These are phyloP conservation scores for Candidula unifasciata DNA, from an alignment of 2,888 invertebrate species.

Conservation along the genomic window DNA sequence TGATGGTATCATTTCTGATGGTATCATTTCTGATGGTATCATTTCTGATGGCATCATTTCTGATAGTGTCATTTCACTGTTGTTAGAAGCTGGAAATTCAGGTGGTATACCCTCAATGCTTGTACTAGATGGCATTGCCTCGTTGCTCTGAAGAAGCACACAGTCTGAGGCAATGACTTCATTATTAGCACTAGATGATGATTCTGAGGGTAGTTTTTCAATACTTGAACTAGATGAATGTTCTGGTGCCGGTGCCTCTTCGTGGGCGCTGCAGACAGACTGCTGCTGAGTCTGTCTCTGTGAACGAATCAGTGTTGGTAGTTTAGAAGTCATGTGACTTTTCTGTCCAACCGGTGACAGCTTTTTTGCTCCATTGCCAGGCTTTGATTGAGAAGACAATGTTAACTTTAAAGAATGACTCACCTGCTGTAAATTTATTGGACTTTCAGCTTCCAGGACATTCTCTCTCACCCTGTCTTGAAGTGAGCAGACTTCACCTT, in stretches of 20 bases:
- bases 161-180: neutral
- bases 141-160: neutral
- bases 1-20: neutral
- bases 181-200: neutral
- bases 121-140: neutral
- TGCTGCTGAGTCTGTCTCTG: neutral
- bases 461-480: neutral
- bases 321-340: constrained; percentile 6
- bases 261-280: neutral
- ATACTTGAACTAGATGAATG: neutral
- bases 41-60: neutral
- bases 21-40: neutral
- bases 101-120: too few relatives aligned
- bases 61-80: too few relatives aligned
- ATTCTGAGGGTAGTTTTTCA: neutral
- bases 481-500: neutral
- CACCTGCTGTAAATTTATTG: neutral
- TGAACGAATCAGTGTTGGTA: constrained; percentile 14
- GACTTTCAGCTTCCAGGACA: neutral
- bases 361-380: neutral
- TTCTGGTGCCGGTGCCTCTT: neutral
- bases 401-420: too few relatives aligned
- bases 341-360: neutral
- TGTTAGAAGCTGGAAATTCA: too few relatives aligned
- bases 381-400: neutral